A percentile compares a stretch with the other conserved stretches of the same genome.
phyloP scores from a whole-genome alignment of 2,888 invertebrate genomes.

The Eulithis testata region DNA sequence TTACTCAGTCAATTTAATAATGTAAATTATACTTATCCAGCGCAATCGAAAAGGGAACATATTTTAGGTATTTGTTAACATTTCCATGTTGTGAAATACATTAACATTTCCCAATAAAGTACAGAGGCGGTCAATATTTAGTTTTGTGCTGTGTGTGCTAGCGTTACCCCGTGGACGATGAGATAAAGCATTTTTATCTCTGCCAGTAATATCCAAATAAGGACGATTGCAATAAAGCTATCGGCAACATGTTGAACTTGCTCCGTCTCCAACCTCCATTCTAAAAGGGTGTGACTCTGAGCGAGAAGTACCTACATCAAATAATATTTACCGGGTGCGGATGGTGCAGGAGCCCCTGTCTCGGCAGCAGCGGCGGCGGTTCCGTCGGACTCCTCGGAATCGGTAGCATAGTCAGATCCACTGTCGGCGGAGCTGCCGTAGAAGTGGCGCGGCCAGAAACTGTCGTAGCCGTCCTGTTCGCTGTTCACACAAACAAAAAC shows the following conservation, averaged over 20 bases:
- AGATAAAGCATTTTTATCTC: too few species aligned
- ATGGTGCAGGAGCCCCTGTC: conserved; percentile 13
- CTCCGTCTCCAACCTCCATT: too few species aligned
- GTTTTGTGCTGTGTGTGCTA: conserved; percentile 8
- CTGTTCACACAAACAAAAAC: conserved; percentile 1
- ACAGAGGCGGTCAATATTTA: neutral
- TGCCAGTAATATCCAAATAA: too few species aligned
- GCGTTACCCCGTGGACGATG: conserved; percentile 1
- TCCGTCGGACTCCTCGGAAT: conserved; percentile 39
- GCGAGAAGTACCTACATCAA: too few species aligned
- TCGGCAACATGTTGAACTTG: too few species aligned
- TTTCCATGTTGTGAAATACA: neutral
- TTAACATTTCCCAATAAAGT: neutral
- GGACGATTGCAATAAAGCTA: too few species aligned
- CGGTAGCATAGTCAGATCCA: conserved; percentile 61
- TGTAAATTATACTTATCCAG: neutral
- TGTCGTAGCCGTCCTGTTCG: conserved; percentile 28
- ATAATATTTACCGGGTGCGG: conserved; percentile 1
- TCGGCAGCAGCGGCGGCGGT: conserved; percentile 29
- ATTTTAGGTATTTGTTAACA: neutral
- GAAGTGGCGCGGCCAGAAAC: neutral
- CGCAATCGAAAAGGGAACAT: neutral
- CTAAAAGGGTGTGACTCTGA: too few species aligned
- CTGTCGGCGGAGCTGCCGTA: conserved; percentile 42
- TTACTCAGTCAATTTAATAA: neutral